Evolutionary conservation across 2,113 vertebrate species (phyloP).

Genomic region (Myxocyprinus asiaticus): DNA sequence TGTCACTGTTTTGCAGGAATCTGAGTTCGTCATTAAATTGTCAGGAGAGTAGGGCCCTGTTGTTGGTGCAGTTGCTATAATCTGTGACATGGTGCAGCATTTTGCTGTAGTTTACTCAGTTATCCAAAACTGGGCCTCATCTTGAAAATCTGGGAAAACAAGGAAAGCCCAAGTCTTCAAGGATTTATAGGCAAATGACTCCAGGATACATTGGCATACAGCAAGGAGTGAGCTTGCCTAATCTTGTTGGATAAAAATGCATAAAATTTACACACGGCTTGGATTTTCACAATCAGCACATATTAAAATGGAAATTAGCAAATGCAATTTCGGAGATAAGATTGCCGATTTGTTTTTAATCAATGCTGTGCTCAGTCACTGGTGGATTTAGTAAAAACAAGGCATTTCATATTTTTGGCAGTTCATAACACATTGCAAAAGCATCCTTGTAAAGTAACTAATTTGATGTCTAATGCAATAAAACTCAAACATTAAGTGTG

Average conservation of each 20-base stretch:
- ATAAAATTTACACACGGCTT: background rate
- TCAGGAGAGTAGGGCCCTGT: conserved; percentile 2
- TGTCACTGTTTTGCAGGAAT: background rate
- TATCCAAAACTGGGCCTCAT: background rate
- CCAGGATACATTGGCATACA: background rate
- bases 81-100: background rate
- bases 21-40: background rate
- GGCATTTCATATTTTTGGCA: too few relatives aligned
- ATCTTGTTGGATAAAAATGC: background rate
- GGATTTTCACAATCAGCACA: background rate
- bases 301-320: background rate
- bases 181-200: background rate
- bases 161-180: background rate
- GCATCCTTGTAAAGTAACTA: too few relatives aligned
- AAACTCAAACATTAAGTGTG: too few relatives aligned
- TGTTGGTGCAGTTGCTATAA: background rate
- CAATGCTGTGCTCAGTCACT: too few relatives aligned
- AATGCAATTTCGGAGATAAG: too few relatives aligned
- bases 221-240: background rate
- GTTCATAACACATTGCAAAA: too few relatives aligned
- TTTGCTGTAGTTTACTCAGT: background rate
- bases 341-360: too few relatives aligned
- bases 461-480: too few relatives aligned
- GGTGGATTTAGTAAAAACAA: too few relatives aligned
- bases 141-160: background rate